Base-by-base conservation (phyloP, 2,888 invertebrate species). In the Parnassius glacialis region DNA sequence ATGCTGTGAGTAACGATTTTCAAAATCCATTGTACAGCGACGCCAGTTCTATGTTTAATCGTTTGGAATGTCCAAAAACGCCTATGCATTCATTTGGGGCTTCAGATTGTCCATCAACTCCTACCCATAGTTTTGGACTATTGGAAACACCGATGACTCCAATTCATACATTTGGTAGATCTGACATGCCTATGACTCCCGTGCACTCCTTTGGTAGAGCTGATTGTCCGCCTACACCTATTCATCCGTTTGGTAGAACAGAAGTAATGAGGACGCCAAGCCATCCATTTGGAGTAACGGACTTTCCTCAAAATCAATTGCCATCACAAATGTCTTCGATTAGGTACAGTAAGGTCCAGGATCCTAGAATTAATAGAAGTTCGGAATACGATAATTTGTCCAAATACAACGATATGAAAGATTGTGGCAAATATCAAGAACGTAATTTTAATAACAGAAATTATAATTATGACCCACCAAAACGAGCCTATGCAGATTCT, bases 351-450 rank as follows among this genome's bases (percentile, higher is more conserved):
- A 81, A 66, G 48, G 63, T 62, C 12, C 64, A 84, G 68, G 87
- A 87, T 74, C 85, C 84, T 9, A 83, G 87, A 69, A 67, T 84
- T 13, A 78, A 82, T 64, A 81, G 86, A 77, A 77, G 67, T 65
- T 65, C 73, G 34, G 85, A 87, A 3, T 75, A 74, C 62, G 83
- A 84, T 42, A 68, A 68, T 16, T 65, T 67, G 62, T 69, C 59
- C 3, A 62, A 55, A 13, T 61, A 70, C 7, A 70, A 74, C 16
- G 76, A 80, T 59, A 83, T 83, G 51, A 77, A 71, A 63, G 83
- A 82, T 52, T 74, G 71, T 54, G 66, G 67, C 2, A 71, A 78
- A 63, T 76, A 76, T 64, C 79, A 75, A 55, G 83, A 85, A n/a
- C 75, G 72, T 16, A 68, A 43, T 45, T 66, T 64, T 51, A 60